Base-by-base conservation (phyloP, 2,113 vertebrate species). In the Ibidorhyncha struthersii region DNA sequence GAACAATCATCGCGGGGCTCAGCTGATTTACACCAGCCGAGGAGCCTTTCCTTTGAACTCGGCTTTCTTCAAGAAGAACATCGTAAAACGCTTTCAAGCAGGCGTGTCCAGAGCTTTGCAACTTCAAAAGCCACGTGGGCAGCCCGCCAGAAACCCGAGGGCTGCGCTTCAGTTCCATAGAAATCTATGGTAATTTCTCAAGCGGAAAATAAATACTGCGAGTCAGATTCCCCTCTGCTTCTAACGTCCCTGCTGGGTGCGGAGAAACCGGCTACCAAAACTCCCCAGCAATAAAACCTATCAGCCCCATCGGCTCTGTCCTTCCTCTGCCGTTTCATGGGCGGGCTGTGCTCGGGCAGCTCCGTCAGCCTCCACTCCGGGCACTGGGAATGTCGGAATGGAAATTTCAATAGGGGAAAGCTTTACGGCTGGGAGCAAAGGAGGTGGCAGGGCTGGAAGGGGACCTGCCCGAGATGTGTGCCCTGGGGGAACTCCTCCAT, bases 111-210 rank as follows among this genome's bases (percentile, higher is more conserved):
- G 79, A 90, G 93, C 90, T 91, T 50, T 90, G 81, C 67, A 73
- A 86, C 73, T 95, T 90, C 87, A 84, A 94, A 97, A 94, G 86
- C 79, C 67, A 74, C 5, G 27, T 22, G 76, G 93, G 92, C 77
- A 95, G 62, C 65, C 56, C 0, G 79, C 87, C 89, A 90, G 87
- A 74, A 96, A 82, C 89, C 74, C 30, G 1, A 95, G 80, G 62
- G 79, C 86, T 93, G 76, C 0, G 2, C 77, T 85, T 61, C 50
- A 85, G 55, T 66, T 58, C n/a, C 89, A 81, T 0, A 94, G 82
- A 93, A 95, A 82, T 86, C 89, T 86, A 71, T 36, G 84, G 78
- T 72, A 47, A 85, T 80, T 93, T 62, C 86, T 93, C 86, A 86
- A 92, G 79, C 27, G 45, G 79, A 90, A 97, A 97, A 91, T 73